Conservation (phyloP, 2,888 invertebrate genomes). For the Idaea biselata region DNA sequence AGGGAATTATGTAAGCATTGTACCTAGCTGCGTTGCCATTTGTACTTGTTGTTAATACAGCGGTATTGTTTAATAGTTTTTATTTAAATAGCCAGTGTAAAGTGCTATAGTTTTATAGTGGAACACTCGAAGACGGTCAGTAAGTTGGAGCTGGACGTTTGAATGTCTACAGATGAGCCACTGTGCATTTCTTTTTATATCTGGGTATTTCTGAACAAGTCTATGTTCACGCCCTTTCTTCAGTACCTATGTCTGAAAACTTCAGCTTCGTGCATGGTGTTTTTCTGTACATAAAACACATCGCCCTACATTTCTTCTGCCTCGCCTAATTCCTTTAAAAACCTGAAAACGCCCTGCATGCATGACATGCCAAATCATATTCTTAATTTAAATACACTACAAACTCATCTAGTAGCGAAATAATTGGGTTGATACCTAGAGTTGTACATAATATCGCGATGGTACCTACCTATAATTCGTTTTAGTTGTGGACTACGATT, state of each 20-base stretch:
- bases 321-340: neutral
- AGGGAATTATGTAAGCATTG: conserved; percentile 73
- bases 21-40: conserved; percentile 16
- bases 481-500: too few species aligned
- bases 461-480: too few species aligned
- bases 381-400: neutral
- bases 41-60: conserved; percentile 57
- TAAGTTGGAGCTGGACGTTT: neutral
- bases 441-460: too few species aligned
- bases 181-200: neutral
- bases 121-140: neutral
- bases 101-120: neutral
- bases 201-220: neutral
- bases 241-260: neutral
- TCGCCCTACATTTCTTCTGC: neutral
- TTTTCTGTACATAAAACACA: neutral
- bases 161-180: neutral
- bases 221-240: neutral
- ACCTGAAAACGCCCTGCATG: neutral
- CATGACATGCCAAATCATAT: neutral
- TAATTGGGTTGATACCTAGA: neutral
- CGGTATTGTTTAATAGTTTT: neutral
- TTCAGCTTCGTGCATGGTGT: neutral
- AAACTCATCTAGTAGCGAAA: neutral
- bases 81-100: neutral